These are phyloP conservation scores for Dynastes hyllus DNA, from an alignment of 2,888 invertebrate species.

Conservation along the genomic window DNA sequence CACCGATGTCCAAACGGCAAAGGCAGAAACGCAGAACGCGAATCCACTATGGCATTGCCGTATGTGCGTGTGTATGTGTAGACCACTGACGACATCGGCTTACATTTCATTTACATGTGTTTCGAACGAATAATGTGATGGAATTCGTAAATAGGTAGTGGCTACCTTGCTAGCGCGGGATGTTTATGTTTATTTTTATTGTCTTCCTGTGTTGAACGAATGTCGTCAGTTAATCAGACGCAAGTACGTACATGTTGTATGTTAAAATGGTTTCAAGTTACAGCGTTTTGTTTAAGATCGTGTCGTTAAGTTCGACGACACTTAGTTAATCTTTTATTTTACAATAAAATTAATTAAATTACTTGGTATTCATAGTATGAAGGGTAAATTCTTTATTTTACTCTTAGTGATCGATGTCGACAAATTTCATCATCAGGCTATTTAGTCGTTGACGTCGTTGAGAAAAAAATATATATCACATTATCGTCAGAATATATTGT, in stretches of 20 bases:
- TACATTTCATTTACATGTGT: slow-evolving; percentile 35
- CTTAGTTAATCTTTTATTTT: not conserved
- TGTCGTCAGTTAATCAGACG: not conserved
- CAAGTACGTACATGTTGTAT: not conserved
- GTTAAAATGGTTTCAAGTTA: not conserved
- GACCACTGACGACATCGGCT: slow-evolving; percentile 3
- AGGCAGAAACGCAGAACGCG: not conserved
- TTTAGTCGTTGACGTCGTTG: no score
- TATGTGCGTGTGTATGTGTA: not conserved
- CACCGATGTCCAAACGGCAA: not conserved
- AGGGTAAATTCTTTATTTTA: no score
- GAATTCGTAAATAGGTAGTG: slow-evolving; percentile 27
- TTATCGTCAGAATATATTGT: no score
- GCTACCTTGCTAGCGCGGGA: not conserved
- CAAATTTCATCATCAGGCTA: no score
- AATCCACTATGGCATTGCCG: not conserved
- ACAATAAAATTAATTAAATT: no score
- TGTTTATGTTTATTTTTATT: slow-evolving; percentile 14
- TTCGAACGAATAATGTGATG: not conserved
- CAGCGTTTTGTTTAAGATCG: no score
- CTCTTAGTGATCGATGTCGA: no score
- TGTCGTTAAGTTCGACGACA: not conserved
- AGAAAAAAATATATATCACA: no score
- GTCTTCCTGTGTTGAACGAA: not conserved
- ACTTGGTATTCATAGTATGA: no score